Base-by-base conservation (phyloP, 2,888 invertebrate species). In the Sturmia bella region DNA sequence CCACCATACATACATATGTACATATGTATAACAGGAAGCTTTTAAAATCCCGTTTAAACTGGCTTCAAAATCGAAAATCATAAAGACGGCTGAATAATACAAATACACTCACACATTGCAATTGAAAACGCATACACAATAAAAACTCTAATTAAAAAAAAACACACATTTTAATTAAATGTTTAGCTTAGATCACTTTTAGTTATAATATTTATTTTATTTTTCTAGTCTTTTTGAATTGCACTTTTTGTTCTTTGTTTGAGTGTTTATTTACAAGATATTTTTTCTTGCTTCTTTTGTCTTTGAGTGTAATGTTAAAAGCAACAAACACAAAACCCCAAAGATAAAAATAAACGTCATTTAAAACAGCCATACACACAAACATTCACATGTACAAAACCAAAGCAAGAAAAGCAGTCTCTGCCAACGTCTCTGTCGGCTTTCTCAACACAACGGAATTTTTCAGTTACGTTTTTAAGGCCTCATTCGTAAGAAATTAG, bases 401-500 rank as follows among this genome's bases (percentile, higher is more conserved):
- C 78, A 72, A 63, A 41, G 27, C 32, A 45, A 21, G 32, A 56
- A 59, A 59, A 41, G 27, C 48, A 17, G 66, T 48, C 41, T 56
- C 69, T 48, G 69, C 45, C 2, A 11, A 17, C 61, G 41, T 12
- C 45, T 21, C 61, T 48, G 79, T 5, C 11, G 50, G 21, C 61
- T 56, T 57, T n/a, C 2, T 41, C 50, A 70, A 73, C 52, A 64
- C 66, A 76, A 76, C 72, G 82, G 82, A 81, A 82, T 84, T 82
- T 88, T 88, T 88, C 87, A 89, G 88, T 88, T 87, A 87, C 86
- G 86, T 87, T 88, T 88, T 87, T 83, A 87, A 88, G 85, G 85
- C 87, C 87, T 86, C 87, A 87, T 87, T 87, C 87, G 87, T 74
- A 48, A 61, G 24, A 54, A 73, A 82, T 82, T 69, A 73, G 68